A percentile compares a stretch with the other conserved stretches of the same genome.
phyloP scores from a whole-genome alignment of 2,888 invertebrate genomes.

The Diploptera punctata region DNA sequence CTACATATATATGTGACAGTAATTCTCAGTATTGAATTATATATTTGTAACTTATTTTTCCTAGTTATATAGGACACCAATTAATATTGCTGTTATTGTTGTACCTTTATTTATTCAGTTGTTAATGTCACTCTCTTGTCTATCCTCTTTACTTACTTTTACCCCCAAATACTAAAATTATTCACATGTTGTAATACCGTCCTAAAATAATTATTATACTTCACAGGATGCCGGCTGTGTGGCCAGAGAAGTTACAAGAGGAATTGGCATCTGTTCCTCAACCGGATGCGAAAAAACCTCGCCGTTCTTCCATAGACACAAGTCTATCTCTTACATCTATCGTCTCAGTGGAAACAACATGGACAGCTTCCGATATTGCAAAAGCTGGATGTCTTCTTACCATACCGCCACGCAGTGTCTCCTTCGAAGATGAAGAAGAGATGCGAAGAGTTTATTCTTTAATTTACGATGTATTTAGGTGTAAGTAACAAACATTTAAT shows the following conservation, averaged over 20 bases:
- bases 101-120: too few species aligned
- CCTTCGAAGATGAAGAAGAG: conserved; percentile 70
- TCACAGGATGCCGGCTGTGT: conserved; percentile 9
- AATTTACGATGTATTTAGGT: conserved; percentile 76
- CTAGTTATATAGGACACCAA: too few species aligned
- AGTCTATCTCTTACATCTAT: conserved; percentile 46
- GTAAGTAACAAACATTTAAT: conserved; percentile 63
- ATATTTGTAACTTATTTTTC: too few species aligned
- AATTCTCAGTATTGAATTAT: too few species aligned
- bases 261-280: conserved; percentile 38
- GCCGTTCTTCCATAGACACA: conserved; percentile 14
- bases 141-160: too few species aligned
- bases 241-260: conserved; percentile 13
- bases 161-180: too few species aligned
- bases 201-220: too few species aligned
- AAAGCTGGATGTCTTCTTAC: conserved; percentile 62
- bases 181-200: too few species aligned
- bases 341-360: conserved; percentile 42
- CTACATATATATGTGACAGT: too few species aligned
- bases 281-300: conserved; percentile 20
- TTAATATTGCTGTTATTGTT: too few species aligned
- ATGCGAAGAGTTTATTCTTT: conserved; percentile 76
- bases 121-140: too few species aligned
- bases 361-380: conserved; percentile 58
- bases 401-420: conserved; percentile 59